phyloP scores from a whole-genome alignment of 1,140 invertebrate genomes.

The Drosophila subobscura region DNA sequence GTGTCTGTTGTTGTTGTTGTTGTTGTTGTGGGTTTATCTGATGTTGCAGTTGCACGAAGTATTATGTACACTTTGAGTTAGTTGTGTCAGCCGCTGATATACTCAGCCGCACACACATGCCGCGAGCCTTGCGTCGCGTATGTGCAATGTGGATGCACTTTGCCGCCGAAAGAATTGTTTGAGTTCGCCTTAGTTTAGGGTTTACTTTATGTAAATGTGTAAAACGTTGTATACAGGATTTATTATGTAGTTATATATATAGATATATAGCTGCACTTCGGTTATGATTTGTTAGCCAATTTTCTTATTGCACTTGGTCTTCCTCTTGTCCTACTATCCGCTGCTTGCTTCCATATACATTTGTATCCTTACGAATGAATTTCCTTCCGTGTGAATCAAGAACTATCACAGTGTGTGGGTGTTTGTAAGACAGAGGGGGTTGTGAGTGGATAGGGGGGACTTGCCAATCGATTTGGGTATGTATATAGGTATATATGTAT shows the following conservation, averaged over 20 bases:
- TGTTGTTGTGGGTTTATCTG: constrained; percentile 15
- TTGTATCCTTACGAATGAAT: constrained; percentile 46
- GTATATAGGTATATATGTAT: constrained; percentile 51
- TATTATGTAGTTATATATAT: constrained; percentile 32
- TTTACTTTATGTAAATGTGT: constrained; percentile 53
- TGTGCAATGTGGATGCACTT: constrained; percentile 34
- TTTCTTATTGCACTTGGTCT: constrained; percentile 68
- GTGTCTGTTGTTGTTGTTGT: constrained; percentile 16
- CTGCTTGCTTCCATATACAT: constrained; percentile 11
- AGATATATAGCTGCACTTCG: constrained; percentile 37
- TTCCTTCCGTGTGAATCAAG: constrained; percentile 67
- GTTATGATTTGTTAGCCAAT: constrained; percentile 28
- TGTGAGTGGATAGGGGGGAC: constrained; percentile 31
- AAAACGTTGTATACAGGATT: constrained; percentile 51
- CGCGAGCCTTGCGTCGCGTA: constrained; percentile 44
- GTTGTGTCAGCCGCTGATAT: constrained; percentile 29
- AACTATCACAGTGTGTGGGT: constrained; percentile 73
- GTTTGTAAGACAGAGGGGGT: constrained; percentile 41
- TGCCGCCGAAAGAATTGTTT: constrained; percentile 29
- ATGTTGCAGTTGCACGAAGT: background rate
- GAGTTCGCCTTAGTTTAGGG: constrained; percentile 18
- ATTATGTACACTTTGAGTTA: constrained; percentile 27
- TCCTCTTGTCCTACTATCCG: constrained; percentile 17
- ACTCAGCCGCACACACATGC: constrained; percentile 9
- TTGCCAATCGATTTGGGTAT: constrained; percentile 44